Conservation (phyloP, 1,140 invertebrate genomes). For the Drosophila fuyamai region DNA sequence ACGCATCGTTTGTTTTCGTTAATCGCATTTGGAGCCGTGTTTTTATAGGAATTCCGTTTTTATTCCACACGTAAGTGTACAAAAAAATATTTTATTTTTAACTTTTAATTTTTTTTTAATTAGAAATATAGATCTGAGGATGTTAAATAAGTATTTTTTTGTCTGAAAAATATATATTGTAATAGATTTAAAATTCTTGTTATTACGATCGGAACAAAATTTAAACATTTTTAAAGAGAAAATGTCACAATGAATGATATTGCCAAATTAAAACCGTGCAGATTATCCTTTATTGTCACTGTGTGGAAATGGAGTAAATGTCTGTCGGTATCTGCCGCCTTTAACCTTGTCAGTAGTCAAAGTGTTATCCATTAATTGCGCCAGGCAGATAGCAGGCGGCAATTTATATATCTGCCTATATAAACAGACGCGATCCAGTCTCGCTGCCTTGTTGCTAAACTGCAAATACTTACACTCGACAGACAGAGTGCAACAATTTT, state of each 20-base stretch:
- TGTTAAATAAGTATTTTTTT: no score
- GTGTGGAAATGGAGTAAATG: slow-evolving; percentile 20
- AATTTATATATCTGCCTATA: slow-evolving; percentile 36
- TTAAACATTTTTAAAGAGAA: no score
- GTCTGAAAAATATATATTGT: no score
- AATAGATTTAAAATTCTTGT: no score
- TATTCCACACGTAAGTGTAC: slow-evolving; percentile 55
- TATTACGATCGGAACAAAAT: no score
- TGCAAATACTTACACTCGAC: slow-evolving; percentile 44
- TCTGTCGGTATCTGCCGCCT: slow-evolving; percentile 16
- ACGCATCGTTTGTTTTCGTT: slow-evolving; percentile 39
- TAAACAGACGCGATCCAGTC: slow-evolving; percentile 47
- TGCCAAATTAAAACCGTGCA: background rate
- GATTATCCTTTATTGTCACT: slow-evolving; percentile 7
- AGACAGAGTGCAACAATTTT: slow-evolving; percentile 44
- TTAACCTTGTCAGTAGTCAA: slow-evolving; percentile 60
- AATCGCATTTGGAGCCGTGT: slow-evolving; percentile 53
- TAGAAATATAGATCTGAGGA: no score
- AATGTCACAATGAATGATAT: background rate
- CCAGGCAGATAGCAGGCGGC: slow-evolving; percentile 49
- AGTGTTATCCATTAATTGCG: slow-evolving; percentile 73
- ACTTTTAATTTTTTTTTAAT: background rate
- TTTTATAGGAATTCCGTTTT: slow-evolving; percentile 16
- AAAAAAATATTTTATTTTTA: background rate
- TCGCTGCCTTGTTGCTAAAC: slow-evolving; percentile 65